Percentiles rank a stretch among this genome's conserved stretches.
Evolutionary conservation across 37 sponge, comb jelly and placozoan species (phyloP).

Genomic region (Theonella swinhoei): DNA sequence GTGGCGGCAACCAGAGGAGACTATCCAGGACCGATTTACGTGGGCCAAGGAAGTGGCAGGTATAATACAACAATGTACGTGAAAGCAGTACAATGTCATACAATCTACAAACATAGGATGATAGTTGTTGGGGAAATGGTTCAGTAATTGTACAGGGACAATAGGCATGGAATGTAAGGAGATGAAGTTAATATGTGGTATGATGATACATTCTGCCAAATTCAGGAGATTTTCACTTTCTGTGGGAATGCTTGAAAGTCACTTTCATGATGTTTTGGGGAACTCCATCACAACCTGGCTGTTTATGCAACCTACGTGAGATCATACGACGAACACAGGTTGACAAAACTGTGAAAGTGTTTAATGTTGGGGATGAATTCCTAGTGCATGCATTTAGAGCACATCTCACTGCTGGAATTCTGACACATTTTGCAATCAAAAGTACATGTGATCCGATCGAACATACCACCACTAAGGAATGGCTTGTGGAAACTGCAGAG

Average conservation of each 20-base stretch:
- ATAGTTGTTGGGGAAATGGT: not conserved
- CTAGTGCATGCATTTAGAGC: constrained; percentile 17
- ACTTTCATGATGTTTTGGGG: constrained; percentile 9
- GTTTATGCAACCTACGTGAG: constrained; percentile 24
- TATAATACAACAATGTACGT: no score
- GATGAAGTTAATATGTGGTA: no score
- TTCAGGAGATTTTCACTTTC: no score
- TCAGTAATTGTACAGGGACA: no score
- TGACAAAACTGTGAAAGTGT: constrained; percentile 21
- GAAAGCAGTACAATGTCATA: no score
- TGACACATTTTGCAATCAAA: not conserved
- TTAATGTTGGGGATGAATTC: constrained; percentile 28
- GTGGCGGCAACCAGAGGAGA: not conserved
- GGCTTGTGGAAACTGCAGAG: constrained; percentile 33
- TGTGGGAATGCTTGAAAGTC: constrained; percentile 1
- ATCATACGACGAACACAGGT: constrained; percentile 1
- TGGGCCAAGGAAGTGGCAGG: constrained; percentile 8
- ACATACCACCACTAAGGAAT: not conserved
- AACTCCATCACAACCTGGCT: constrained; percentile 11
- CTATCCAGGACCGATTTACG: not conserved
- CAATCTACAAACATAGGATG: no score
- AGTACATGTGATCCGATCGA: not conserved
- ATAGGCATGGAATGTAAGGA: no score
- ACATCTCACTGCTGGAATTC: constrained; percentile 2
- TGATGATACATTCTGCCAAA: no score